Conservation (phyloP, 2,113 vertebrate species). For the Tautogolabrus adspersus region DNA sequence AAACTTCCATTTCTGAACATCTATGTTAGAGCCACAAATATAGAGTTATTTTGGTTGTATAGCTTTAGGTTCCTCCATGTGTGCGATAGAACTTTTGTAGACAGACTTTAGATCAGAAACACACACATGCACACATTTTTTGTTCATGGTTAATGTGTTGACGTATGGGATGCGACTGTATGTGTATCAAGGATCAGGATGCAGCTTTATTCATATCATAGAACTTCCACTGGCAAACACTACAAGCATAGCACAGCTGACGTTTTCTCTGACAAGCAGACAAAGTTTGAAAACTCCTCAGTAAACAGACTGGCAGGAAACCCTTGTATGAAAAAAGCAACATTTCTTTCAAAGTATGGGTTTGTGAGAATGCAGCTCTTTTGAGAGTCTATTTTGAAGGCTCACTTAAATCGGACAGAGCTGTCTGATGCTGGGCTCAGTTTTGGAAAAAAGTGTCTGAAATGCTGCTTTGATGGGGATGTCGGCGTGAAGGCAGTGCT, state of each 20-base stretch:
- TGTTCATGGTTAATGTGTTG: neutral
- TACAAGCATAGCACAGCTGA: slow-evolving; percentile 1
- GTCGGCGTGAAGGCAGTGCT: slow-evolving; percentile 3
- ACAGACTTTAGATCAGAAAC: neutral
- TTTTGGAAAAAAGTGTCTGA: slow-evolving; percentile 16
- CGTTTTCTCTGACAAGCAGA: slow-evolving; percentile 25
- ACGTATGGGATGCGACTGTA: slow-evolving; percentile 4
- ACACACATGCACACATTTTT: neutral
- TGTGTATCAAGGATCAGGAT: slow-evolving; percentile 14
- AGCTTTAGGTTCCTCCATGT: neutral
- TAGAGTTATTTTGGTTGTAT: neutral
- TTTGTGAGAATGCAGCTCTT: slow-evolving; percentile 12
- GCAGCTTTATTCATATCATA: slow-evolving; percentile 7
- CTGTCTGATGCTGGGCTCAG: neutral
- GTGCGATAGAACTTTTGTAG: neutral
- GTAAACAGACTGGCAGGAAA: slow-evolving; percentile 36
- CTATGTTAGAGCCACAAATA: neutral
- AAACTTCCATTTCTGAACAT: neutral
- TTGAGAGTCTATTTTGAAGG: slow-evolving; percentile 39
- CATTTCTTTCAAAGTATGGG: slow-evolving; percentile 21
- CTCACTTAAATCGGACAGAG: slow-evolving; percentile 21
- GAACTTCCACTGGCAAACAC: slow-evolving; percentile 14
- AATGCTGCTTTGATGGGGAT: slow-evolving; percentile 19
- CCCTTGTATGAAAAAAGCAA: slow-evolving; percentile 33
- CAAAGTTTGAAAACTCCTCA: slow-evolving; percentile 41